A percentile compares a stretch with the other conserved stretches of the same genome.
Evolutionary conservation across 2,113 vertebrate genomes (phyloP).

Genomic region (Triplophysa siluroides): DNA sequence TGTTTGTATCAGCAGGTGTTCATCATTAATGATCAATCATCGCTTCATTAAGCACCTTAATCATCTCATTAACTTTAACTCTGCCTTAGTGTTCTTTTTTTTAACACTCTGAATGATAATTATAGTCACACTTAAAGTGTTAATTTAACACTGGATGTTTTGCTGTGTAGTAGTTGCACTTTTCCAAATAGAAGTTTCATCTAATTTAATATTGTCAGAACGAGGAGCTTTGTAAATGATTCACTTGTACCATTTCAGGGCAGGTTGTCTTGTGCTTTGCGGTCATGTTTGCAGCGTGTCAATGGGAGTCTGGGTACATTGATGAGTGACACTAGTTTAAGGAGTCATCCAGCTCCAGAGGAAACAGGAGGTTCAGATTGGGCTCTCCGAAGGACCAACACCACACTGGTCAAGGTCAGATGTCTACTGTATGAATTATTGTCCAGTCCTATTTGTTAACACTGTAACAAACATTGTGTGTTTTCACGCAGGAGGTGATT

Average conservation of each 20-base stretch:
- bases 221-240: background rate
- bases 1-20: too few species aligned
- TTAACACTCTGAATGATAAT: too few species aligned
- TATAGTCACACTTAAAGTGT: too few species aligned
- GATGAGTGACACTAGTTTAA: conserved; percentile 66
- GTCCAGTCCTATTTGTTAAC: background rate
- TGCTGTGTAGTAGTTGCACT: too few species aligned
- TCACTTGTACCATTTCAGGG: conserved; percentile 49
- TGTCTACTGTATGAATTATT: background rate
- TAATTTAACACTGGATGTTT: too few species aligned
- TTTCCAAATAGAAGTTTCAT: too few species aligned
- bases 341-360: conserved; percentile 49
- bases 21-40: too few species aligned
- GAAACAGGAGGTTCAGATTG: conserved; percentile 57
- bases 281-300: conserved; percentile 67
- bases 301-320: conserved; percentile 71
- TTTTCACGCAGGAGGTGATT: conserved; percentile 62
- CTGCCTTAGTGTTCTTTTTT: too few species aligned
- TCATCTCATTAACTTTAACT: too few species aligned
- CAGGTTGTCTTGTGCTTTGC: conserved; percentile 56
- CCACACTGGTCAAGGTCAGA: conserved; percentile 66
- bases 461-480: too few species aligned
- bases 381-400: conserved; percentile 71
- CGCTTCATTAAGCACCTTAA: too few species aligned
- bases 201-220: too few species aligned